phyloP scores from a whole-genome alignment of 2,888 invertebrate species.

The Ormyrus nitidulus region DNA sequence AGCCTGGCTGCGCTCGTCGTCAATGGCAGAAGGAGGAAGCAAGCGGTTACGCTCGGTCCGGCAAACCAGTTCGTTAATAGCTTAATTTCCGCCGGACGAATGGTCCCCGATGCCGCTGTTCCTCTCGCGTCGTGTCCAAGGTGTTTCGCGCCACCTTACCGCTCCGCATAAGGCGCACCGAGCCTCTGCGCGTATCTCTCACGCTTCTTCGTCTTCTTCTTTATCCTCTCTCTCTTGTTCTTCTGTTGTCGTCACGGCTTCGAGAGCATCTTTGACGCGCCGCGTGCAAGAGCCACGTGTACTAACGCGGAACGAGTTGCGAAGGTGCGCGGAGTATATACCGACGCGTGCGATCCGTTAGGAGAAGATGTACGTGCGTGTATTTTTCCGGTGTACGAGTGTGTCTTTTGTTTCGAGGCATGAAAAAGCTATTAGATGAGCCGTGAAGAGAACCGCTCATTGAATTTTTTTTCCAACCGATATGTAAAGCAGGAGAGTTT shows the following conservation, averaged over 20 bases:
- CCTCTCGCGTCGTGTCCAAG: slow-evolving; percentile 51
- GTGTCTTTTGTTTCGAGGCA: too few relatives aligned
- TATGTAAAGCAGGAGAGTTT: too few relatives aligned
- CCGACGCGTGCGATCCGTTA: not conserved
- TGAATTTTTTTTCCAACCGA: too few relatives aligned
- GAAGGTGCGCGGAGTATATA: not conserved
- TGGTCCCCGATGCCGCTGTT: not conserved
- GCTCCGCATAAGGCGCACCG: slow-evolving; percentile 59
- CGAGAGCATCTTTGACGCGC: too few relatives aligned
- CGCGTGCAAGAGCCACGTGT: not conserved
- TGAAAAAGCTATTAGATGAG: too few relatives aligned
- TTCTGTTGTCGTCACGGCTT: too few relatives aligned
- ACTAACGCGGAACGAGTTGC: not conserved
- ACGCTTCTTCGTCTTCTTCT: slow-evolving; percentile 11
- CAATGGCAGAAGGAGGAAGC: slow-evolving; percentile 51
- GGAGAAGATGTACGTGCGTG: not conserved
- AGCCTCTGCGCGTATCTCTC: slow-evolving; percentile 1
- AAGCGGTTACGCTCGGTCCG: slow-evolving; percentile 51
- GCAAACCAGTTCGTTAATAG: slow-evolving; percentile 61
- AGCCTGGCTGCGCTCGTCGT: not conserved
- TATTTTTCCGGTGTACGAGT: not conserved
- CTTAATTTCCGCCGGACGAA: slow-evolving; percentile 59
- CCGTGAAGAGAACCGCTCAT: too few relatives aligned
- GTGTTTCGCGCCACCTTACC: slow-evolving; percentile 62
- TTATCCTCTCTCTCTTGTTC: not conserved